Conservation (phyloP, 2,888 invertebrate genomes). For the Polymixis flavicincta region DNA sequence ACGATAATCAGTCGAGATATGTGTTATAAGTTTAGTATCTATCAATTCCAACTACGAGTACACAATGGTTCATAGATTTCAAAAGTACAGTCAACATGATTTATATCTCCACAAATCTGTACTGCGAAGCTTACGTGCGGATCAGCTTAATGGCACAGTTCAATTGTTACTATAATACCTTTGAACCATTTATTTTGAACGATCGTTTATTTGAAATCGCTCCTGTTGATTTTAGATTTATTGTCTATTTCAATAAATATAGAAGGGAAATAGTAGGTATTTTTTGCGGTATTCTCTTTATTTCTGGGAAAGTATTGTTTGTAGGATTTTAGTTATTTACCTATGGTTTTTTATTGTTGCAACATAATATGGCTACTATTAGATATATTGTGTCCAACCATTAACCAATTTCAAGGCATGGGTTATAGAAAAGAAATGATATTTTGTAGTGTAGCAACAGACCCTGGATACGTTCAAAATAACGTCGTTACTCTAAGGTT, state of each 20-base stretch:
- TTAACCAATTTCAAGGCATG: too few relatives aligned
- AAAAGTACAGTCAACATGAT: not conserved
- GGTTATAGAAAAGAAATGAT: too few relatives aligned
- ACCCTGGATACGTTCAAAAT: not conserved
- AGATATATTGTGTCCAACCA: too few relatives aligned
- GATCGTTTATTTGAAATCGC: conserved; percentile 27
- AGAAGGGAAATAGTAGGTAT: not conserved
- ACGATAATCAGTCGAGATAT: not conserved
- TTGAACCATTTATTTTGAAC: conserved; percentile 34
- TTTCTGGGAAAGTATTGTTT: not conserved
- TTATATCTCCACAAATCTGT: not conserved
- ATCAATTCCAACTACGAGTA: not conserved
- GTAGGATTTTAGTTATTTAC: not conserved
- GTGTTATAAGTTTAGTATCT: not conserved
- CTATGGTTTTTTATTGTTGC: not conserved
- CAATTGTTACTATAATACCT: conserved; percentile 30
- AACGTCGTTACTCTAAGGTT: not conserved
- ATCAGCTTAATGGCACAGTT: conserved; percentile 6
- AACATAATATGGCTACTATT: too few relatives aligned
- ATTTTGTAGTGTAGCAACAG: too few relatives aligned
- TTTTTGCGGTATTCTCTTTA: not conserved
- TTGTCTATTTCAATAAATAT: conserved; percentile 25
- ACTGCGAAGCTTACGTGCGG: not conserved
- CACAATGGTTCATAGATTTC: not conserved
- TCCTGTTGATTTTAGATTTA: conserved; percentile 27